phyloP scores from a whole-genome alignment of 2,113 vertebrate species.

The Amblyornis subalaris region DNA sequence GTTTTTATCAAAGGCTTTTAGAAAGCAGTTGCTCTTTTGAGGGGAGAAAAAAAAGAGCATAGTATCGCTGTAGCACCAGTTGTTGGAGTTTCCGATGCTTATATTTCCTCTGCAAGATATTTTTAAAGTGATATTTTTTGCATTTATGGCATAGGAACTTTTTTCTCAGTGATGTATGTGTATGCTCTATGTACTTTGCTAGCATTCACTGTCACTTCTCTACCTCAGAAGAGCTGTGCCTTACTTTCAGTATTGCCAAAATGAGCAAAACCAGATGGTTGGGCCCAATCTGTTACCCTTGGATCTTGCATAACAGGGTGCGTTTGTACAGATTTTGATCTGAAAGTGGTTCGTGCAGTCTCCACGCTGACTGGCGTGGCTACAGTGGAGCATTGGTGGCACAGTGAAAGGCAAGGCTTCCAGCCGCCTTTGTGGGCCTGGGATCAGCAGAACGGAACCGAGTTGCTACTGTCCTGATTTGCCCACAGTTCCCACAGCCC shows the following conservation, averaged over 20 bases:
- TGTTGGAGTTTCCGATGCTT: not conserved
- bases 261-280: not conserved
- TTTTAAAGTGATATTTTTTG: not conserved
- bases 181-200: not conserved
- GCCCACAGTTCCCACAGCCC: not conserved
- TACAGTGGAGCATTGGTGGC: accelerated
- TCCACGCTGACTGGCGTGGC: not conserved
- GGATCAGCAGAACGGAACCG: not conserved
- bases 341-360: accelerated
- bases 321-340: not conserved
- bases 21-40: not conserved
- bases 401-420: not conserved
- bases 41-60: not conserved
- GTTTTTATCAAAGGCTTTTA: not conserved
- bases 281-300: not conserved
- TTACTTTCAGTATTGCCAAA: not conserved
- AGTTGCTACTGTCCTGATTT: not conserved
- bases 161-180: not conserved
- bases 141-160: not conserved
- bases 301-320: not conserved
- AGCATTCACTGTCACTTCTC: not conserved
- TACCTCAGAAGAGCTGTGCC: not conserved
- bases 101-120: not conserved
- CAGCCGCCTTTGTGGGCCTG: not conserved
- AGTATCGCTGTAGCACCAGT: not conserved